phyloP scores from a whole-genome alignment of 2,113 vertebrate genomes.

The Hassar affinis region DNA sequence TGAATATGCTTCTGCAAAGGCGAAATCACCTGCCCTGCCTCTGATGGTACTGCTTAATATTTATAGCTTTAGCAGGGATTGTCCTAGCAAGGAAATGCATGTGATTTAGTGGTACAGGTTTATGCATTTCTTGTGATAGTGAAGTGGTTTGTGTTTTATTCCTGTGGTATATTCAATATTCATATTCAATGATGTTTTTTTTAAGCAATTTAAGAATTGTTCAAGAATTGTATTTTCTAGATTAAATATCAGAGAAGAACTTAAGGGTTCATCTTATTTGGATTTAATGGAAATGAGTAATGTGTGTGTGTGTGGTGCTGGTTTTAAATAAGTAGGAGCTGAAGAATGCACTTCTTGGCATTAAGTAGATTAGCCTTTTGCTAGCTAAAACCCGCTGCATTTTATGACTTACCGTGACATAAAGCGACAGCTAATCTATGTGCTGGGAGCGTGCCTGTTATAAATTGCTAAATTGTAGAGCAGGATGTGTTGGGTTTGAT shows the following conservation, averaged over 20 bases:
- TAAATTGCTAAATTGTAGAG: neutral
- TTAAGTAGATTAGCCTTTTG: slow-evolving; percentile 12
- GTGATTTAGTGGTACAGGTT: neutral
- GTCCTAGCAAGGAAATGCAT: neutral
- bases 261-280: neutral
- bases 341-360: slow-evolving; percentile 2
- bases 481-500: neutral
- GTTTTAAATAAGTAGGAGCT: neutral
- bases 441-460: neutral
- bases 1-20: slow-evolving; percentile 27
- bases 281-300: neutral
- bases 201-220: too few relatives aligned
- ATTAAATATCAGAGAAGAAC: neutral
- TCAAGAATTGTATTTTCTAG: neutral
- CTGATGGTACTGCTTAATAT: slow-evolving; percentile 3
- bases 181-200: too few relatives aligned
- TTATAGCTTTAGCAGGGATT: slow-evolving; percentile 9
- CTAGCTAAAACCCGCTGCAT: slow-evolving; percentile 8
- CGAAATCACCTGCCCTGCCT: neutral
- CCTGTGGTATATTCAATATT: too few relatives aligned
- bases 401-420: slow-evolving; percentile 14
- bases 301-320: neutral
- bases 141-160: neutral
- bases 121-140: neutral
- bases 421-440: slow-evolving; percentile 10